Evolutionary conservation across 2,113 vertebrate species (phyloP), one percentile per base, ranked within the genome.

Genomic region (Philantomba maxwellii): DNA sequence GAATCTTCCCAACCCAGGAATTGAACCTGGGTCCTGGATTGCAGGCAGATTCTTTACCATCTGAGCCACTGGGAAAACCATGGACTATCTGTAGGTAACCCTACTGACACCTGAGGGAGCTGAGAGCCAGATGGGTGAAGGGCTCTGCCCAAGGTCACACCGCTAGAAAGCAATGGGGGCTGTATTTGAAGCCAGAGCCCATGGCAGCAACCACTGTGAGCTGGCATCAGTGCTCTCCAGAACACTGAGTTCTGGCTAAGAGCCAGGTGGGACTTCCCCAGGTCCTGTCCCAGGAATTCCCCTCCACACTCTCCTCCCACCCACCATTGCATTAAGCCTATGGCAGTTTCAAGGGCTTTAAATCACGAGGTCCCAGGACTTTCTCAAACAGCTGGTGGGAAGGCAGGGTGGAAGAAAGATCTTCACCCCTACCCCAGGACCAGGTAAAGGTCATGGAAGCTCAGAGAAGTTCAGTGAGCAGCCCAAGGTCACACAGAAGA

Each of bases 61-160:
- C 70, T 75, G 39, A 75, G 70, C 70, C 70, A 43, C 39, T 14
- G 39, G 70, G 21, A 43, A 75, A 26, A 25, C 36, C 70, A 4
- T 0, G 7, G 33, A 23, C 12, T 26, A 2, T 0, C 21, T 0
- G 43, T n/a, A 12, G 0, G 33, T 7, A 64, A 3, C 14, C 16
- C 23, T 43, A 26, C 3, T 43, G 51, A 30, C n/a, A 91, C 33
- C 16, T 3, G 16, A 49, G 21, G 39, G 5, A 43, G 43, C 4
- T 3, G 60, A 58, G 85, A 91, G 28, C 10, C n/a, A 14, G 12
- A 49, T 12, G 73, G 57, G 60, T 6, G 12, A 80, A 39, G 19
- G 23, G 17, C 51, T 53, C 58, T 26, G 19, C n/a, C 47, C 7
- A 3, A 43, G 81, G 45, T 66, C 94, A 78, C 64, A 78, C 28